Evolutionary conservation across 2,888 invertebrate species (phyloP), one percentile per base, ranked within the genome.

Genomic region (Drosophila histrio): DNA sequence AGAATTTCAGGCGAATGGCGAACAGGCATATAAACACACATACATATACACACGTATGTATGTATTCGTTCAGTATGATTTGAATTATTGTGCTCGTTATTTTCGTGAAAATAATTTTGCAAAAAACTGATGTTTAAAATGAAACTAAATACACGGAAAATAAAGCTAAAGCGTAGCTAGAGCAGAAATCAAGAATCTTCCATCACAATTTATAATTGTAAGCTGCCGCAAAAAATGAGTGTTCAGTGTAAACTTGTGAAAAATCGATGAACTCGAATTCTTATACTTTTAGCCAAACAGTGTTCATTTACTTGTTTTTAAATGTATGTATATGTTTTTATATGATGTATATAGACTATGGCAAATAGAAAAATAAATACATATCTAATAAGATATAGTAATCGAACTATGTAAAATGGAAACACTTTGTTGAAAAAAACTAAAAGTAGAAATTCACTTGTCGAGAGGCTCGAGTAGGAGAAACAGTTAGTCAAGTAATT

Each of bases 1-100:
- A 2, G 19, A n/a, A 21, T 15, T 21, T 41, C 32, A 28, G 13
- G 50, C 24, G 28, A 64, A 64, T 65, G 47, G 24, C 46, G 24
- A 13, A 46, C 8, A 43, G 21, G 2, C 13, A 15, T 43, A 44
- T 66, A 26, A 32, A 32, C 19, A 53, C 9, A 58, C 58, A 36
- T 22, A 24, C 7, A 4, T 11, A 4, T 11, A 41, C 13, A 11
- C 24, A 22, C 7, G 26, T 34, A 5, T 59, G 30, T 41, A 21
- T 22, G 19, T 50, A n/a, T 61, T 15, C 26, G 17, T 19, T 28
- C 1, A 26, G 11, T 17, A 11, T 4, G 19, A 38, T 38, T 38
- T 38, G 5, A 38, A 38, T 21, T 38, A 11, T 19, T 38, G 19
- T 38, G 38, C 19, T 38, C 11, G 19, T 38, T 11, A 19, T 38